phyloP scores from a whole-genome alignment of 2,113 vertebrate species.

The Anolis carolinensis region DNA sequence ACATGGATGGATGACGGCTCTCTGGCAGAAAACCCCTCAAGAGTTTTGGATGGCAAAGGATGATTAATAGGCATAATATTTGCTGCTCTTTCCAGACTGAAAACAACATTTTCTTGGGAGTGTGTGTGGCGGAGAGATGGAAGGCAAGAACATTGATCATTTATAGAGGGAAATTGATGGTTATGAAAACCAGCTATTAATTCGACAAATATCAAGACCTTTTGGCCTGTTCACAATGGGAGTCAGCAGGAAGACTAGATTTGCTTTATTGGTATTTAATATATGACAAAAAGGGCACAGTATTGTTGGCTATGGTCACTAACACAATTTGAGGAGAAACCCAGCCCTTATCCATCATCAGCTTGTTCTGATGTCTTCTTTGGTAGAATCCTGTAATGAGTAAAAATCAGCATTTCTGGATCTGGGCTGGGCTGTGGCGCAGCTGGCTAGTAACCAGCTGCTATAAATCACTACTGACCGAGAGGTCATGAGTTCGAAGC shows the following conservation, averaged over 20 bases:
- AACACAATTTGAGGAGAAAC: conserved; percentile 1
- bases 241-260: background rate
- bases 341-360: conserved; percentile 1
- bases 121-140: background rate
- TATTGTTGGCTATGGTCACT: conserved; percentile 10
- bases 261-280: background rate
- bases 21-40: conserved; percentile 20
- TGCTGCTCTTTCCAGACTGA: conserved; percentile 14
- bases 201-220: conserved; percentile 1
- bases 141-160: background rate
- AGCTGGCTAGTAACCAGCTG: too few species aligned
- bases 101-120: background rate
- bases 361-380: background rate
- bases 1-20: conserved; percentile 30
- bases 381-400: too few species aligned
- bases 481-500: too few species aligned
- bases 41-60: conserved; percentile 15
- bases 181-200: conserved; percentile 38
- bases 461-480: too few species aligned
- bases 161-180: conserved; percentile 39
- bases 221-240: background rate
- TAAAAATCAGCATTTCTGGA: too few species aligned
- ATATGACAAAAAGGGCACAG: background rate
- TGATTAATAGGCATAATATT: conserved; percentile 28
- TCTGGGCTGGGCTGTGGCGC: too few species aligned